Evolutionary conservation across 2,113 vertebrate genomes (phyloP).

Genomic region (Penelope pileata): DNA sequence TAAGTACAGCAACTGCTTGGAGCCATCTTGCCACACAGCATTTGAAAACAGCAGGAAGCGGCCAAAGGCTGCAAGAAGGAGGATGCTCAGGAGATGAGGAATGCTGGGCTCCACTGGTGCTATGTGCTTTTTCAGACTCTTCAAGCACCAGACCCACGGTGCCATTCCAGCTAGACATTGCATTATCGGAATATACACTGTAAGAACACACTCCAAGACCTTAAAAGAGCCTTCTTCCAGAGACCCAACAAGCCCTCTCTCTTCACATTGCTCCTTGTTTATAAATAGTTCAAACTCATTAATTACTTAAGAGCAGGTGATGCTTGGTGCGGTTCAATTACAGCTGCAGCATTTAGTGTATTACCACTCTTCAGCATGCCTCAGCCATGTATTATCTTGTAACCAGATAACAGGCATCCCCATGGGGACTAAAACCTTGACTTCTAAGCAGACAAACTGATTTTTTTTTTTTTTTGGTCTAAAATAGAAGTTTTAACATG

Average conservation of each 20-base stretch:
- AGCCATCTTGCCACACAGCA: neutral
- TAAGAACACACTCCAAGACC: neutral
- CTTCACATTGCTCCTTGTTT: neutral
- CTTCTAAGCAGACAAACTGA: neutral
- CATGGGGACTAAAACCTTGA: neutral
- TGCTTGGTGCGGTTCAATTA: conserved; percentile 24
- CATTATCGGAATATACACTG: neutral
- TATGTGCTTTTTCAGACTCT: neutral
- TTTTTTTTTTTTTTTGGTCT: neutral
- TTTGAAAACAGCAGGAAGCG: neutral
- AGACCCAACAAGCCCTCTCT: neutral
- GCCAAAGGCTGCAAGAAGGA: neutral
- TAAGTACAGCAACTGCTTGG: rapidly evolving
- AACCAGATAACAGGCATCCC: neutral
- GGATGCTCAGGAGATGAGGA: neutral
- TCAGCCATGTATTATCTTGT: neutral
- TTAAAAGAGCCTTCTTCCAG: neutral
- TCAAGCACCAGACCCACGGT: neutral
- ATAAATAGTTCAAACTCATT: conserved; percentile 60
- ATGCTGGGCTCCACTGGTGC: rapidly evolving
- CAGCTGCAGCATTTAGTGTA: conserved; percentile 45
- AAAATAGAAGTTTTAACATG: neutral
- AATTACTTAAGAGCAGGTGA: conserved; percentile 60
- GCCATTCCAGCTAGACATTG: neutral
- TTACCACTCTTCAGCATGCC: neutral